Base-by-base conservation (phyloP, 2,113 vertebrate species). In the Geothlypis trichas region DNA sequence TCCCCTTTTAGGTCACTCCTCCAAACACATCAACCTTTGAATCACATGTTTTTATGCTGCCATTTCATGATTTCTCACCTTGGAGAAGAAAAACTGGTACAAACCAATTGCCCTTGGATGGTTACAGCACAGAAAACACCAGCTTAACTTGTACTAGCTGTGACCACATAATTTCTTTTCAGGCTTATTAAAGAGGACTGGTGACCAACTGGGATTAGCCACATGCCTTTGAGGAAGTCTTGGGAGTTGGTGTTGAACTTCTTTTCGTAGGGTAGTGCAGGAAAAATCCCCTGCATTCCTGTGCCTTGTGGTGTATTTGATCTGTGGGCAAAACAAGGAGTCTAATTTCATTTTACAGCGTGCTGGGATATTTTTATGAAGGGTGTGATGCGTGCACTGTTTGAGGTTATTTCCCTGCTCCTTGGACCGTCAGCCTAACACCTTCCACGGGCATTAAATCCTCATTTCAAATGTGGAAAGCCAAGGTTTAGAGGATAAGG, bases 311-410 rank as follows among this genome's bases (percentile, higher is more conserved):
- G 88, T 93, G 52, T 78, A 39, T 95, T 96, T 96, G 90, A 96
- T 94, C 92, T 92, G 41, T 46, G 72, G 68, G 87, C 79, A 94
- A 94, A 96, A 92, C 44, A 88, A 83, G 81, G 62, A 81, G 35
- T 80, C 71, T 89, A 83, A 94, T 93, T 95, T 71, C 85, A 68
- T 51, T 96, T 96, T 96, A 91, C 61, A 68, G 85, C 27, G 68
- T 91, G 84, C 72, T 86, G 72, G 68, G 89, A 94, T 93, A 83
- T 95, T 95, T 94, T 96, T 96, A 68, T 65, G 63, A 78, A 95
- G 88, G 78, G 77, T 4, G 41, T 92, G 84, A 95, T 87, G 79
- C 2, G 0, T 85, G 63, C 52, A 35, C 51, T 89, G 18, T 85
- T 96, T 90, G 77, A 76, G 81, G 62, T 59, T 94, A 54, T 85